Conservation (phyloP, 1,140 invertebrate genomes). For the Maniola jurtina region DNA sequence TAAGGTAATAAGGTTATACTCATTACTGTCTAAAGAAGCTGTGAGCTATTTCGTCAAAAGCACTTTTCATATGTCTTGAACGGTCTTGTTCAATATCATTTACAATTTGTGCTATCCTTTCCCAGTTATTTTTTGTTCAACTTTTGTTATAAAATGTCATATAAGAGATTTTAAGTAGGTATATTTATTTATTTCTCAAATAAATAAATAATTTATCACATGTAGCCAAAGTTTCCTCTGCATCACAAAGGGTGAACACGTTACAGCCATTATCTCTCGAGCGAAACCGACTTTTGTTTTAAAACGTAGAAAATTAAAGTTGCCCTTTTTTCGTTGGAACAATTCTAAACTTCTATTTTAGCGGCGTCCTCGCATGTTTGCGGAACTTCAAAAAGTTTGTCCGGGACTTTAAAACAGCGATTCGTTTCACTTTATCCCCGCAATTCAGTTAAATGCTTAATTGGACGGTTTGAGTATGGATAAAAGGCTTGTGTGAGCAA, state of each 20-base stretch:
- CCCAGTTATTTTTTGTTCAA: too few species aligned
- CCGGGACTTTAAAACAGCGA: conserved; percentile 58
- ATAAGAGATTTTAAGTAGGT: too few species aligned
- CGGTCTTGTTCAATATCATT: too few species aligned
- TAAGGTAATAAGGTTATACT: too few species aligned
- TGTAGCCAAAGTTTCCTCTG: neutral
- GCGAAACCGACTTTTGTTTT: conserved; percentile 59
- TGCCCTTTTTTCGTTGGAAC: conserved; percentile 63
- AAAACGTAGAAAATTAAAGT: conserved; percentile 75
- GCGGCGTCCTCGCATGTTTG: conserved; percentile 68
- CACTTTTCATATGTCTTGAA: too few species aligned
- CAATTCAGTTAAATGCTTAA: conserved; percentile 64
- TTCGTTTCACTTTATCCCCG: conserved; percentile 54
- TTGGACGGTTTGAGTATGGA: conserved; percentile 33
- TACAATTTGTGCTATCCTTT: too few species aligned
- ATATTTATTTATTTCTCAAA: neutral
- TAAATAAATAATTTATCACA: neutral
- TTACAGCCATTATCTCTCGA: conserved; percentile 59
- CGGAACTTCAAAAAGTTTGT: conserved; percentile 69
- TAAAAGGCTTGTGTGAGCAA: neutral
- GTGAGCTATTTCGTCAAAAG: too few species aligned
- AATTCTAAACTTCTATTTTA: conserved; percentile 76
- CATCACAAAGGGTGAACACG: conserved; percentile 46
- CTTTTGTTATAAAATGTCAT: too few species aligned
- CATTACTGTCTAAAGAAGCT: too few species aligned